Conservation (phyloP, 2,113 vertebrate genomes). For the Danio rerio region GRCz12tu NC_133200.1:6260001-6260500, state of each 20-base stretch:
- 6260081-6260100: background rate
- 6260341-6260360: conserved; percentile 9
- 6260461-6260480: conserved; percentile 66
- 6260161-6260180: background rate
- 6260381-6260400: conserved; percentile 46
- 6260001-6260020: too few species aligned
- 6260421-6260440: conserved; percentile 71
- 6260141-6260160: background rate
- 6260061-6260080: too few species aligned
- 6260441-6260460: conserved; percentile 66
- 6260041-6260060: too few species aligned
- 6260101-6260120: background rate
- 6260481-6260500: too few species aligned
- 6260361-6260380: conserved; percentile 49
- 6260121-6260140: background rate
- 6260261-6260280: background rate
- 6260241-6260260: background rate
- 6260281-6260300: conserved; percentile 37
- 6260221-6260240: conserved; percentile 10
- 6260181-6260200: background rate
- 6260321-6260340: conserved; percentile 35
- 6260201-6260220: conserved; percentile 7
- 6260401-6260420: conserved; percentile 61
- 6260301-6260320: conserved; percentile 34
- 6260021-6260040: too few species aligned